Conservation (phyloP, 2,113 vertebrate genomes). For the Tursiops truncatus region DNA sequence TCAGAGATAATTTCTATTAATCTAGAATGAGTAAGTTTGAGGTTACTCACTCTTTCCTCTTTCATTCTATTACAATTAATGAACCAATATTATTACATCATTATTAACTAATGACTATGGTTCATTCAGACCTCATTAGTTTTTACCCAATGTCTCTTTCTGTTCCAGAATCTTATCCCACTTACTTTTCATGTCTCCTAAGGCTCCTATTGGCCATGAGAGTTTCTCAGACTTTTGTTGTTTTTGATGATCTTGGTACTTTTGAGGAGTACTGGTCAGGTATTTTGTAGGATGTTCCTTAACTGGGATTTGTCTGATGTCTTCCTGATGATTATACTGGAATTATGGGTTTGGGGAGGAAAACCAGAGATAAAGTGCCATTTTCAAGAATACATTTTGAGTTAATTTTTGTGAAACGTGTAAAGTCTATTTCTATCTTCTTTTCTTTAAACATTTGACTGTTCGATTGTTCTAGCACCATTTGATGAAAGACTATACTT, state of each 20-base stretch:
- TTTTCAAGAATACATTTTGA: neutral
- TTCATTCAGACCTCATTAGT: neutral
- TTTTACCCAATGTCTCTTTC: neutral
- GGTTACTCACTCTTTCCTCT: neutral
- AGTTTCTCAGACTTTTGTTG: neutral
- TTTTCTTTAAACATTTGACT: neutral
- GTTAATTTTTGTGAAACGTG: neutral
- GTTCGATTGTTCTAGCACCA: accelerated
- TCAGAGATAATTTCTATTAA: neutral
- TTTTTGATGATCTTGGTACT: neutral
- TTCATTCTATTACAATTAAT: neutral
- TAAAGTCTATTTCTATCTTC: neutral
- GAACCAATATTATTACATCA: no score
- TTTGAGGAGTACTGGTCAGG: neutral
- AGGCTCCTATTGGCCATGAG: neutral
- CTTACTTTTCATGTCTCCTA: neutral
- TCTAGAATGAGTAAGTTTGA: neutral
- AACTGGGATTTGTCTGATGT: neutral
- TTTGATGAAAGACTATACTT: no score
- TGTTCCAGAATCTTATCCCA: accelerated
- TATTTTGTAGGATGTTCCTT: neutral
- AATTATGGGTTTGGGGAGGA: neutral
- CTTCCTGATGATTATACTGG: neutral
- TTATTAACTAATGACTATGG: neutral
- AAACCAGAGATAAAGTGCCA: neutral